Base-by-base conservation (phyloP, 2,797 vertebrate species). In the Natrix natrix region DNA sequence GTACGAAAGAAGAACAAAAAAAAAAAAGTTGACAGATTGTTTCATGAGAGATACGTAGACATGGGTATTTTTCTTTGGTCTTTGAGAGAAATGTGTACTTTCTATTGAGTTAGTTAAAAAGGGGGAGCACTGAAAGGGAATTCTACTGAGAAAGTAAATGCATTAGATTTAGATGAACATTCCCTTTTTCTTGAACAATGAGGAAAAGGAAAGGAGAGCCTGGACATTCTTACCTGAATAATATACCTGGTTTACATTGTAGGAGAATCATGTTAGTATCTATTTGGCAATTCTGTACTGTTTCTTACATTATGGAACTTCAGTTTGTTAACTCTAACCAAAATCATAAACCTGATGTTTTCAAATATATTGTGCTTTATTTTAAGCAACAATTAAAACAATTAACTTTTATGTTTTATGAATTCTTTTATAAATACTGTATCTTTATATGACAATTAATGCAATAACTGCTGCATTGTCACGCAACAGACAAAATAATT, bases 381-480 rank as follows among this genome's bases (percentile, higher is more conserved):
- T 92, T 54, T 16, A 91, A 55, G 55, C 17, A 74, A 3, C 12
- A 78, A 5, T 56, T 28, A 37, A 56, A 90, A 10, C 4, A 59
- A 90, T 88, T 90, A 43, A 92, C 2, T 10, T 94, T 95, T 37
- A 56, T 88, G 43, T 55, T 63, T 48, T 32, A 88, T 69, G 22
- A 8, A 7, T 74, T 88, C 8, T 13, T 69, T 24, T 26, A 17
- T 92, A 55, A 57, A 88, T 69, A 88, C 22, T 12, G 69, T 57
- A 17, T 17, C 56, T 57, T 43, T 4, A 43, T 43, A 43, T 43
- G 43, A 4, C 43, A 43, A 43, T 43, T 3, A 43, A 2, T 43
- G 43, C 43, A 43, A 43, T 43, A 43, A 43, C 43, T 43, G 43
- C 43, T 43, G 43, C 43, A 57, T 17, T 17, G 57, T 91, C 43